Conservation (phyloP, 1,140 invertebrate genomes). For the Drosophila miranda region DNA sequence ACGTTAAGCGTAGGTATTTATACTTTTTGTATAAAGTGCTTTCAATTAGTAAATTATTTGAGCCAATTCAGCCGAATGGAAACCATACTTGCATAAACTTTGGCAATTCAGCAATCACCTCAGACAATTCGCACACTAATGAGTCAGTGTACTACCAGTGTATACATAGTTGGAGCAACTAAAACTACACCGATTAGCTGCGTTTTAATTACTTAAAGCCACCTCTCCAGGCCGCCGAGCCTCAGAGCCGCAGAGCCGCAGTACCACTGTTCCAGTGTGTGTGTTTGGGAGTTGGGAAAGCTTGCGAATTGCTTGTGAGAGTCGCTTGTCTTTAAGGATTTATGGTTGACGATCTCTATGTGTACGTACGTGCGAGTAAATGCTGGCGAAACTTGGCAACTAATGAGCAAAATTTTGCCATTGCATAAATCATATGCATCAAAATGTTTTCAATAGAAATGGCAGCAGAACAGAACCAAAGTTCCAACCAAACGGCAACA, state of each 20-base stretch:
- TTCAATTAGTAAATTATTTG: not conserved
- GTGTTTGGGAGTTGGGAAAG: constrained; percentile 11
- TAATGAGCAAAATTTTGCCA: constrained; percentile 72
- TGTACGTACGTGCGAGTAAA: constrained; percentile 1
- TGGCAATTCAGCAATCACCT: not conserved
- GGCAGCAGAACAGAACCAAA: constrained; percentile 51
- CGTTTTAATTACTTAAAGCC: constrained; percentile 38
- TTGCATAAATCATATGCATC: constrained; percentile 78
- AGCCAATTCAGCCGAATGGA: not conserved
- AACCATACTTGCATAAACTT: not conserved
- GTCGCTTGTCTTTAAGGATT: constrained; percentile 57
- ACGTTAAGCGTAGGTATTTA: too few relatives aligned
- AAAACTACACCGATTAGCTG: constrained; percentile 34
- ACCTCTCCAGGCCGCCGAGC: not conserved
- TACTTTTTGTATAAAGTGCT: too few relatives aligned
- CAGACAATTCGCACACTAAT: constrained; percentile 8
- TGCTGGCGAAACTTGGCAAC: constrained; percentile 64
- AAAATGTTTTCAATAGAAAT: constrained; percentile 74
- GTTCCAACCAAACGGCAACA: constrained; percentile 56
- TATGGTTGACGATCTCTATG: constrained; percentile 41
- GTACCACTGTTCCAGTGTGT: not conserved
- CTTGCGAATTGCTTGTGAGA: constrained; percentile 41
- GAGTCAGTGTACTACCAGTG: not conserved
- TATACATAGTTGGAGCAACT: constrained; percentile 4
- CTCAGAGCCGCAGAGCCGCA: not conserved